Percentiles rank a stretch among this genome's conserved stretches.
These are phyloP conservation scores for Siniperca knerii DNA, from an alignment of 2,113 vertebrate species.

Conservation along the genomic window DNA sequence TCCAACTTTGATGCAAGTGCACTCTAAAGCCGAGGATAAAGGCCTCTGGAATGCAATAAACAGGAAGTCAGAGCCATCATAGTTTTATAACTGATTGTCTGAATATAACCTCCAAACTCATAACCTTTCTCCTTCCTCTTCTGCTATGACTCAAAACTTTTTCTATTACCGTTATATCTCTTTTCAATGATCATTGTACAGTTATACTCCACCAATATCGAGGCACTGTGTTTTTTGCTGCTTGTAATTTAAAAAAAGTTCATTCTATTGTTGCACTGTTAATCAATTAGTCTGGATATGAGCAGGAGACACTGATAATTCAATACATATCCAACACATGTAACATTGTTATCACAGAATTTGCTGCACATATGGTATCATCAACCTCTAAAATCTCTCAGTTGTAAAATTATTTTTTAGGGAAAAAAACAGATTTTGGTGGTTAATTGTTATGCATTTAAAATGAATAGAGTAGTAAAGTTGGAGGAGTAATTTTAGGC, in stretches of 20 bases:
- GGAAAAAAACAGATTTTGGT: no score
- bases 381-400: no score
- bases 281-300: not conserved
- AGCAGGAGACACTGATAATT: not conserved
- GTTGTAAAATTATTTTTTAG: no score
- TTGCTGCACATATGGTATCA: no score
- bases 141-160: not conserved
- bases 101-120: conserved; percentile 19
- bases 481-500: no score
- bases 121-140: not conserved
- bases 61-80: conserved; percentile 18
- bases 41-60: conserved; percentile 31
- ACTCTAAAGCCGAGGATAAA: conserved; percentile 14
- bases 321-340: no score
- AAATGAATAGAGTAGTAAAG: no score
- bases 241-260: not conserved
- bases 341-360: no score
- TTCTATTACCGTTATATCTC: not conserved
- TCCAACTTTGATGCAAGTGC: conserved; percentile 37
- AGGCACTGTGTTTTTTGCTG: not conserved
- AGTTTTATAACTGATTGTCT: conserved; percentile 44
- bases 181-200: not conserved
- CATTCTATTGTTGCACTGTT: not conserved
- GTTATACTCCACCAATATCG: not conserved
- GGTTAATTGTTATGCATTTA: no score